These are phyloP conservation scores for Anthopleura xanthogrammica DNA, from an alignment of 92 coral and sea anemone species.

Conservation along the genomic window DNA sequence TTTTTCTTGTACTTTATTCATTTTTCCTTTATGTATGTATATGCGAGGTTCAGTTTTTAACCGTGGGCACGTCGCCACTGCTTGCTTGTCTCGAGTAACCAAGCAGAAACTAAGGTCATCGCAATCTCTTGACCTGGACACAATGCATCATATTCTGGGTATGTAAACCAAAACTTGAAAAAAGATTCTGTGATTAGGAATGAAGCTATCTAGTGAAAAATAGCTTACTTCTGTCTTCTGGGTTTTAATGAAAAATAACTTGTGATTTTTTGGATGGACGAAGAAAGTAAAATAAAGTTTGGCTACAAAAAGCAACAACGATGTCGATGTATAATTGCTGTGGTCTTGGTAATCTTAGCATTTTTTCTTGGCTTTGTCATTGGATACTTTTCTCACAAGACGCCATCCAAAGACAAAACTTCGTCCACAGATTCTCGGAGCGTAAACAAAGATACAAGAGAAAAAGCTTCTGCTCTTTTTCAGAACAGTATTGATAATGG, in stretches of 20 bases:
- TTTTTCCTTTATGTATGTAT: too few species aligned
- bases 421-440: not conserved
- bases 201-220: too few species aligned
- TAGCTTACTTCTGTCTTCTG: too few species aligned
- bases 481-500: not conserved
- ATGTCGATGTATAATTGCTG: constrained; percentile 29
- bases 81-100: too few species aligned
- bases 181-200: too few species aligned
- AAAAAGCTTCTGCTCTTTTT: not conserved
- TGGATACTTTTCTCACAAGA: constrained; percentile 54
- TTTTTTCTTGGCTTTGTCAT: constrained; percentile 53
- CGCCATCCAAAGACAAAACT: not conserved
- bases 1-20: too few species aligned
- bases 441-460: not conserved
- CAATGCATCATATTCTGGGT: too few species aligned
- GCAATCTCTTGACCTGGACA: not conserved
- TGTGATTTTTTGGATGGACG: not conserved
- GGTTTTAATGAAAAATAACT: not conserved
- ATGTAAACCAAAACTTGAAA: too few species aligned
- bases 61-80: too few species aligned
- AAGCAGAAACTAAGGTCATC: not conserved
- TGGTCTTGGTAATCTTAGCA: constrained; percentile 21
- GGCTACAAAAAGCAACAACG: constrained; percentile 32
- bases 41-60: too few species aligned
- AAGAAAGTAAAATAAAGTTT: not conserved